Evolutionary conservation across 2,113 vertebrate species (phyloP).

Genomic region (Eulacestoma nigropectus): DNA sequence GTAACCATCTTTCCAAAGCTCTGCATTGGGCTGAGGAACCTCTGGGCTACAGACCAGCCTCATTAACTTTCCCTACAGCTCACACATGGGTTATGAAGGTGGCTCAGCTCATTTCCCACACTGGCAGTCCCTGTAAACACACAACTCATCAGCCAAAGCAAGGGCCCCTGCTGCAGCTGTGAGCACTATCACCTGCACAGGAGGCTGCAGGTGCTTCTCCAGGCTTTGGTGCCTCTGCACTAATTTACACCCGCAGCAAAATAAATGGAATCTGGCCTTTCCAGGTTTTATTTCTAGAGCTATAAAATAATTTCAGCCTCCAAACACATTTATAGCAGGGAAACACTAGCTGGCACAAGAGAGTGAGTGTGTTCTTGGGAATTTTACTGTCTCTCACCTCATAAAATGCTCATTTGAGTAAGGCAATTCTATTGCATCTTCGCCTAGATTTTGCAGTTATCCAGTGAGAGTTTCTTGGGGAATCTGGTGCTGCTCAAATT

Average conservation of each 20-base stretch:
- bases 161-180: not conserved
- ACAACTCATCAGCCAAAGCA: not conserved
- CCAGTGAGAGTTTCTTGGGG: not conserved
- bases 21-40: not conserved
- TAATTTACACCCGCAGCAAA: not conserved
- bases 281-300: not conserved
- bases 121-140: not conserved
- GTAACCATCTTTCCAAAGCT: not conserved
- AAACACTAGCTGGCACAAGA: not conserved
- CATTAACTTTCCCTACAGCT: not conserved
- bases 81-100: rapidly evolving
- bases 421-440: not conserved
- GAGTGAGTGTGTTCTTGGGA: not conserved
- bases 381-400: not conserved
- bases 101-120: rapidly evolving
- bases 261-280: not conserved
- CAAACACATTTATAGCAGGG: not conserved
- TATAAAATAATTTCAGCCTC: not conserved
- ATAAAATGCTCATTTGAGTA: not conserved
- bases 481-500: not conserved
- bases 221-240: not conserved
- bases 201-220: not conserved
- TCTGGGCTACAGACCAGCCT: not conserved
- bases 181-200: not conserved
- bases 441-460: not conserved